phyloP scores from a whole-genome alignment of 1,140 invertebrate species.

The Cyclina sinensis region DNA sequence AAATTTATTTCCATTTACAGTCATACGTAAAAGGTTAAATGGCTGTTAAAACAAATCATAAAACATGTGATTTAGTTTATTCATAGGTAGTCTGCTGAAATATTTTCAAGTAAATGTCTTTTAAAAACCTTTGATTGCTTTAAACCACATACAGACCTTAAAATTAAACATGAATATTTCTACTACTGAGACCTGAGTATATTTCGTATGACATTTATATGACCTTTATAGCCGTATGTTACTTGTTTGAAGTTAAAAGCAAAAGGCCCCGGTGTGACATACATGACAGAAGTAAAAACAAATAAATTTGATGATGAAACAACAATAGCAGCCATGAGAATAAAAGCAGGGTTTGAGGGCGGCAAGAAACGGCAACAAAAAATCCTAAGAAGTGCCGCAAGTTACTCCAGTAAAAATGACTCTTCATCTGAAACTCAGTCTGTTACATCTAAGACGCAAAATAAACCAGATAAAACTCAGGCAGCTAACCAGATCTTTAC shows the following conservation, averaged over 20 bases:
- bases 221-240: too few species aligned
- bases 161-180: too few species aligned
- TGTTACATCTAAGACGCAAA: background rate
- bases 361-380: slow-evolving; percentile 39
- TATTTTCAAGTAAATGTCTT: too few species aligned
- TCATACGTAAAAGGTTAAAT: too few species aligned
- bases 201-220: too few species aligned
- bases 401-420: slow-evolving; percentile 16
- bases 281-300: slow-evolving; percentile 7
- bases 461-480: background rate
- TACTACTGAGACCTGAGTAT: too few species aligned
- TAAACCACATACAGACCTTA: too few species aligned
- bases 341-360: slow-evolving; percentile 36
- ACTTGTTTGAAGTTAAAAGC: slow-evolving; percentile 9
- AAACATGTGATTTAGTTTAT: too few species aligned
- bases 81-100: too few species aligned
- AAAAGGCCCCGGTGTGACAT: background rate
- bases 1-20: too few species aligned
- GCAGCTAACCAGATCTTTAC: background rate
- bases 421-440: background rate
- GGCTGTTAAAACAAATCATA: too few species aligned
- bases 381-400: background rate
- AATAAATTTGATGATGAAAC: slow-evolving; percentile 18
- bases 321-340: background rate
- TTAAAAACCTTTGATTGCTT: too few species aligned